Conservation (phyloP, 2,888 invertebrate genomes). For the Ypsolopha scabrella region DNA sequence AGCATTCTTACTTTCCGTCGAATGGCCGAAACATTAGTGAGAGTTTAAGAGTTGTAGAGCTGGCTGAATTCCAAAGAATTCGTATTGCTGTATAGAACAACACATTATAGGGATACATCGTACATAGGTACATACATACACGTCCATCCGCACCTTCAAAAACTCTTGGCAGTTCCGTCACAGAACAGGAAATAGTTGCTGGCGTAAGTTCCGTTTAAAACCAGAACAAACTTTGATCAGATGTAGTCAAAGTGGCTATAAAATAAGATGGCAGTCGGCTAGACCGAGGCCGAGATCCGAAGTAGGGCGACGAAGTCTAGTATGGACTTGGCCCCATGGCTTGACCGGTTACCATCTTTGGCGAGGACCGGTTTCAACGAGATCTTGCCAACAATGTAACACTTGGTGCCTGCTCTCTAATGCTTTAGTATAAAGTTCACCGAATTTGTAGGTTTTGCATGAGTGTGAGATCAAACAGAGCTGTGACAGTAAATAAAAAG, state of each 20-base stretch:
- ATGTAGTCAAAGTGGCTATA: background rate
- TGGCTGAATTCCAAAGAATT: too few relatives aligned
- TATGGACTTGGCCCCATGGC: constrained; percentile 54
- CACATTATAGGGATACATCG: too few relatives aligned
- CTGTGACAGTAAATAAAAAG: too few relatives aligned
- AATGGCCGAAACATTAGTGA: too few relatives aligned
- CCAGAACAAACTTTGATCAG: background rate
- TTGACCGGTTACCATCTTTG: constrained; percentile 60
- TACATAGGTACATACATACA: background rate
- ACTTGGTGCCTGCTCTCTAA: constrained; percentile 22
- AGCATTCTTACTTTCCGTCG: too few relatives aligned
- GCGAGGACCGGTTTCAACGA: constrained; percentile 51
- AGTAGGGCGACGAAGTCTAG: constrained; percentile 35
- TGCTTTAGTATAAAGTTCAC: background rate
- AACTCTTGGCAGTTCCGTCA: too few relatives aligned
- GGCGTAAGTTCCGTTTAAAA: background rate
- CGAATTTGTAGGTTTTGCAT: background rate
- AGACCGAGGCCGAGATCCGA: constrained; percentile 29
- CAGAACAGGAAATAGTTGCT: too few relatives aligned
- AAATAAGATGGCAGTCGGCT: background rate
- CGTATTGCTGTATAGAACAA: too few relatives aligned
- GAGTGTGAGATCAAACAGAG: background rate
- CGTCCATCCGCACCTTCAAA: background rate
- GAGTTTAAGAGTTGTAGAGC: too few relatives aligned
- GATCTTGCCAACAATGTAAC: constrained; percentile 37